Base-by-base conservation (phyloP, 30 jellyfish, hydroid and myxozoan genomes). In the Aurelia aurita region DNA sequence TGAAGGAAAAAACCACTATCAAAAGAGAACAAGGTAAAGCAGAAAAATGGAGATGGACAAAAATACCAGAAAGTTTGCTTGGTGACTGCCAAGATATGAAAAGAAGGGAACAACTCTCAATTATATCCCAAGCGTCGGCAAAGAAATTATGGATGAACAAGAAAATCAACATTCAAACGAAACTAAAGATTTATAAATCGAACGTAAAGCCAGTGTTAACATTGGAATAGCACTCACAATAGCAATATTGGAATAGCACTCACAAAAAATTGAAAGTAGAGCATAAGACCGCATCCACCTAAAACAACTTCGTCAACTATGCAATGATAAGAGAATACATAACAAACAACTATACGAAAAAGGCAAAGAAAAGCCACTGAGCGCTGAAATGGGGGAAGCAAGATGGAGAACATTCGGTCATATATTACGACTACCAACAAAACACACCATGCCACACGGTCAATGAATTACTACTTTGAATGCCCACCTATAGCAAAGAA, bases 351-450 rank as follows among this genome's bases (percentile, higher is more conserved):
- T 77, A 46, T 77, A 63, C 67, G 89, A 77, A 61, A 32, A 77
- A 39, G 25, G 63, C 43, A 28, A 29, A 61, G 88, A 77, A 77
- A 77, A 58, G 58, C 64, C 15, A 34, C 62, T 77, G n/a, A 55
- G 88, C 80, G 80, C 63, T 53, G 88, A 57, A 54, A 77, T 57
- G 88, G 58, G 31, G 72, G 88, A 58, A 57, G 66, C 89, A 57
- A 43, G 89, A 58, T 58, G 89, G 80, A 77, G 89, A 77, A 0
- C 82, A 77, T 77, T 77, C 44, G 71, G 89, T 58, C 79, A 77
- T 51, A 77, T 31, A 60, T 25, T 27, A 31, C 61, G 69, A 59
- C 2, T 72, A 13, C 54, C 77, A 71, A 11, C 9, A 71, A n/a
- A 44, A 10, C 27, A 55, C 67, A 34, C 46, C 7, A 34, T 34